Conservation (phyloP, 2,888 invertebrate genomes). For the Axea sp. region DNA sequence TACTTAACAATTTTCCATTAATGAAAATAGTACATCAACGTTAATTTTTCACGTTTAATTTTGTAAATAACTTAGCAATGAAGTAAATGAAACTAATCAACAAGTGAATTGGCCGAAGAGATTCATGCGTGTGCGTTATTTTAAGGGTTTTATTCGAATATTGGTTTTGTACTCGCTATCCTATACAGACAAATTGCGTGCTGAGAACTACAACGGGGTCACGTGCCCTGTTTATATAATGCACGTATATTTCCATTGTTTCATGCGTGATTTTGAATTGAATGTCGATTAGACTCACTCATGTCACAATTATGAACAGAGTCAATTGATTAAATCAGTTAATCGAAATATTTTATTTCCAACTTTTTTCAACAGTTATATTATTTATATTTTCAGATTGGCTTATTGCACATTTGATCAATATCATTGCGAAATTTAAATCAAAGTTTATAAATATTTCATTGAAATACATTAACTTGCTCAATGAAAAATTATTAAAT, state of each 20-base stretch:
- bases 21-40: too few relatives aligned
- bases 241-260: constrained; percentile 48
- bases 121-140: constrained; percentile 26
- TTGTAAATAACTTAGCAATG: too few relatives aligned
- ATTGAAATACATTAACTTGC: too few relatives aligned
- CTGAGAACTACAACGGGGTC: constrained; percentile 33
- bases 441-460: too few relatives aligned
- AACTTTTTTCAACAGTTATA: too few relatives aligned
- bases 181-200: constrained; percentile 25
- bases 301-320: too few relatives aligned
- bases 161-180: constrained; percentile 37
- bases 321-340: constrained; percentile 1
- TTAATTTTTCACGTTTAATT: too few relatives aligned
- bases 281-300: constrained; percentile 54
- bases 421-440: too few relatives aligned
- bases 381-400: too few relatives aligned
- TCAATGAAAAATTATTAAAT: too few relatives aligned
- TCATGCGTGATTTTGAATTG: constrained; percentile 21
- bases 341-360: not conserved
- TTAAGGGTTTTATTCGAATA: constrained; percentile 26
- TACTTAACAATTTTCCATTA: too few relatives aligned
- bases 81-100: constrained; percentile 50
- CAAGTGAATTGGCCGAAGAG: constrained; percentile 54
- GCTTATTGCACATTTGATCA: too few relatives aligned
- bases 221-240: constrained; percentile 46